Conservation (phyloP, 2,888 invertebrate genomes). For the Ecliptopera silaceata region DNA sequence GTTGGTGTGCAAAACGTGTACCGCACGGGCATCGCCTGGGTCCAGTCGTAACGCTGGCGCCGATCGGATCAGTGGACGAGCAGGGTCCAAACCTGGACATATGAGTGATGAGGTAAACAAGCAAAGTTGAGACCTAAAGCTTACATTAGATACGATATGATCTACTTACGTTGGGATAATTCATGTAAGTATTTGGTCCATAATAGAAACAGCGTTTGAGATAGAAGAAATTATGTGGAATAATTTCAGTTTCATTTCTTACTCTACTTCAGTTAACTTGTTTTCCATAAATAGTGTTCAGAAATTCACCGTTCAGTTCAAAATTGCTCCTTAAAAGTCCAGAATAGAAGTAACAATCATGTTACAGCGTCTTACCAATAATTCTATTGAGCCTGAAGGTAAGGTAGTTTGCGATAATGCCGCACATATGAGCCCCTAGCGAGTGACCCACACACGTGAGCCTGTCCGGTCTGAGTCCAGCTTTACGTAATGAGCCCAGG, state of each 20-base stretch:
- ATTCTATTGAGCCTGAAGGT: constrained; percentile 89
- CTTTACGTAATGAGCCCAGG: constrained; percentile 84
- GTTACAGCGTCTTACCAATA: constrained; percentile 74
- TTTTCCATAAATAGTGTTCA: too few species aligned
- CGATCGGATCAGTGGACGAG: constrained; percentile 87
- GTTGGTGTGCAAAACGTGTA: constrained; percentile 91
- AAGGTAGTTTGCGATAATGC: constrained; percentile 88
- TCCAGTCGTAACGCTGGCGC: constrained; percentile 85
- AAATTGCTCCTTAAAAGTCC: too few species aligned
- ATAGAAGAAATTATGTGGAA: too few species aligned
- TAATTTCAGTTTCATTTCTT: too few species aligned
- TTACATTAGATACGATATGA: too few species aligned
- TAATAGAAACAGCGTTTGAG: too few species aligned
- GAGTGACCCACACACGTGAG: constrained; percentile 91
- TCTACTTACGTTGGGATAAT: too few species aligned
- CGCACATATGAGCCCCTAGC: constrained; percentile 89
- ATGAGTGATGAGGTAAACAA: not conserved
- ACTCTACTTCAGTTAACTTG: too few species aligned
- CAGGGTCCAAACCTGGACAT: constrained; percentile 86
- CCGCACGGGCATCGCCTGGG: constrained; percentile 89
- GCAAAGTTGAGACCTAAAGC: too few species aligned
- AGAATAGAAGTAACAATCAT: too few species aligned
- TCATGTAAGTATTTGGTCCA: too few species aligned
- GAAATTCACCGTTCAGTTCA: too few species aligned
- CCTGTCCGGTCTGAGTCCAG: constrained; percentile 85